Evolutionary conservation across 2,113 vertebrate genomes (phyloP).

Genomic region (Carassius carassius): DNA sequence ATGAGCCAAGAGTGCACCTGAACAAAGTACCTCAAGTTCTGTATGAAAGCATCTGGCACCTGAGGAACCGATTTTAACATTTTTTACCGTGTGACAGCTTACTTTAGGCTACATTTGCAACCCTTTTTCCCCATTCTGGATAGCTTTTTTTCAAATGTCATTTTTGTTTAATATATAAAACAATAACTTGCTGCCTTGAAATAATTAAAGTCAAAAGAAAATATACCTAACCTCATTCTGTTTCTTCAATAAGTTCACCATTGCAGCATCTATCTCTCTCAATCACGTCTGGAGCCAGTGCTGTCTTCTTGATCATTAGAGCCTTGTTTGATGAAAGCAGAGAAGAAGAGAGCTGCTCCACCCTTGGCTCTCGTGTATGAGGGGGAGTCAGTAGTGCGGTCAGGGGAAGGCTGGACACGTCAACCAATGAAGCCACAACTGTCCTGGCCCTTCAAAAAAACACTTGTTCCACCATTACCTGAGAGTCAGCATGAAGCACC

Average conservation of each 20-base stretch:
- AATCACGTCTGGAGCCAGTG: background rate
- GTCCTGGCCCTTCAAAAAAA: conserved; percentile 3
- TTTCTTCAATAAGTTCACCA: background rate
- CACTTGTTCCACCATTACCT: conserved; percentile 10
- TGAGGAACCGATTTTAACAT: background rate
- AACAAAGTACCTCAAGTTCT: background rate
- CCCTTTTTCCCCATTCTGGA: background rate
- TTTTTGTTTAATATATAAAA: background rate
- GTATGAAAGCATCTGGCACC: background rate
- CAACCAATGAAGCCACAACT: background rate
- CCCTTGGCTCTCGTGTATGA: background rate
- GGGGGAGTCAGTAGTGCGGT: background rate
- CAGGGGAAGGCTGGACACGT: background rate
- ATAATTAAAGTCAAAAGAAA: background rate
- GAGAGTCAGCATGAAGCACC: background rate
- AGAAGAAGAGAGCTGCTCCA: background rate
- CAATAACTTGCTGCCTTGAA: background rate
- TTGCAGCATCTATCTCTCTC: conserved; percentile 8
- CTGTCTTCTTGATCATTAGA: conserved; percentile 5
- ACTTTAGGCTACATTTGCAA: background rate
- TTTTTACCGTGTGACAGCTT: background rate
- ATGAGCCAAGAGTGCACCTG: background rate
- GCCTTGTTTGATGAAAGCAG: conserved; percentile 5
- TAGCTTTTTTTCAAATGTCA: background rate
- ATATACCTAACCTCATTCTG: background rate